A percentile compares a stretch with the other conserved stretches of the same genome.
Evolutionary conservation across 2,797 vertebrate genomes (phyloP).

Genomic region (Limosa lapponica): DNA sequence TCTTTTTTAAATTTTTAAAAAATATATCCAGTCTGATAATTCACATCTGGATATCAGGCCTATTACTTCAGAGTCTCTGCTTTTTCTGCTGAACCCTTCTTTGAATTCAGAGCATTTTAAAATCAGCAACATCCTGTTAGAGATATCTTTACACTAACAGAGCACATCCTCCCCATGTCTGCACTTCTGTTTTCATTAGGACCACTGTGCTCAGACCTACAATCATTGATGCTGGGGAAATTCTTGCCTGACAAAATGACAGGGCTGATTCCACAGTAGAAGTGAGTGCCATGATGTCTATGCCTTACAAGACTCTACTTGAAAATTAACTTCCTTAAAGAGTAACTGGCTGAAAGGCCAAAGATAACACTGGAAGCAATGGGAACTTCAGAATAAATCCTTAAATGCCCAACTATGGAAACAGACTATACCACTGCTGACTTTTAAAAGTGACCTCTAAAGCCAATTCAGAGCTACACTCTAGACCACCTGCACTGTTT

Average conservation of each 20-base stretch:
- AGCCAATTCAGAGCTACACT: background rate
- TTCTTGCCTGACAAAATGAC: background rate
- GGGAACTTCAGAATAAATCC: background rate
- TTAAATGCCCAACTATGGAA: background rate
- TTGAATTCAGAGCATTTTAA: background rate
- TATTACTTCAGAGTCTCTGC: background rate
- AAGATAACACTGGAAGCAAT: background rate
- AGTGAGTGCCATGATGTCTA: background rate
- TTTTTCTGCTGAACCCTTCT: background rate
- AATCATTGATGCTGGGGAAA: background rate
- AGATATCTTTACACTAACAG: background rate
- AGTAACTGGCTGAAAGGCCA: background rate
- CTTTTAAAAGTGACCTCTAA: background rate
- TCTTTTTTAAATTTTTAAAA: background rate
- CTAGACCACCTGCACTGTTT: background rate
- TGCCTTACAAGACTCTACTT: background rate
- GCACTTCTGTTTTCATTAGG: background rate
- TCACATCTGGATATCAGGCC: background rate
- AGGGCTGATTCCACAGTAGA: background rate
- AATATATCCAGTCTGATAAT: background rate
- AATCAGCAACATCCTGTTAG: background rate
- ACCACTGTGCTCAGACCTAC: background rate
- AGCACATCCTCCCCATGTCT: background rate
- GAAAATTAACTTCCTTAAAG: background rate
- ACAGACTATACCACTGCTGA: background rate